phyloP scores from a whole-genome alignment of 2,888 invertebrate genomes.

The Xanthostigma xanthostigma region DNA sequence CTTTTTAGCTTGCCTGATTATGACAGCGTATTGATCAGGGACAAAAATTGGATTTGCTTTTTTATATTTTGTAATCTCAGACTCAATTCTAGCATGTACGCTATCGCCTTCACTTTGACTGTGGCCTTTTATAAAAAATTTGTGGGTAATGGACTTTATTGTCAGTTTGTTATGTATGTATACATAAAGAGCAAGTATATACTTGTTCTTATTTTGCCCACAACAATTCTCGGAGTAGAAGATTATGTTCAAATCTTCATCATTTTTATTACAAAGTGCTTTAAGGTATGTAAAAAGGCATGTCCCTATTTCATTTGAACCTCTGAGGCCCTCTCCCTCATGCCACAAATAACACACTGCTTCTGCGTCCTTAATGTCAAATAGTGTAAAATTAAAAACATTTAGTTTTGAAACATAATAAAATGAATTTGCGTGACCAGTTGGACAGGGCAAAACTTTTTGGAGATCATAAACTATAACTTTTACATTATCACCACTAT shows the following conservation, averaged over 20 bases:
- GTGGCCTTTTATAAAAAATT: constrained; percentile 20
- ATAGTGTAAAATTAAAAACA: constrained; percentile 16
- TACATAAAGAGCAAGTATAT: constrained; percentile 11
- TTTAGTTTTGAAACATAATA: constrained; percentile 6
- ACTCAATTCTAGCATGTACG: constrained; percentile 20
- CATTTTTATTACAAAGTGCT: too few species aligned
- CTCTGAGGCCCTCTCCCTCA: too few species aligned
- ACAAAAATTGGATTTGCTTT: constrained; percentile 1
- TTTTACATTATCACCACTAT: neutral
- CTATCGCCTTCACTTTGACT: constrained; percentile 22
- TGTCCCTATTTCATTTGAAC: too few species aligned
- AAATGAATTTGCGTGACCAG: constrained; percentile 12
- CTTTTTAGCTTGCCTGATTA: constrained; percentile 8
- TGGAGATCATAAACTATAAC: constrained; percentile 12
- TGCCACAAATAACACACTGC: too few species aligned
- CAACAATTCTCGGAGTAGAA: too few species aligned
- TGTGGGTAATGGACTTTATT: constrained; percentile 18
- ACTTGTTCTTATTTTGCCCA: constrained; percentile 13
- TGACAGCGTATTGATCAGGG: constrained; percentile 2
- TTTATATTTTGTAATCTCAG: constrained; percentile 2
- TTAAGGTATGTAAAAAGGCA: too few species aligned
- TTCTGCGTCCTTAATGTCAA: constrained; percentile 5
- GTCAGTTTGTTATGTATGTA: constrained; percentile 9
- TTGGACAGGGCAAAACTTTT: constrained; percentile 12
- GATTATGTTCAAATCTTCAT: too few species aligned